phyloP scores from a whole-genome alignment of 2,113 vertebrate genomes.

The Eira barbara region DNA sequence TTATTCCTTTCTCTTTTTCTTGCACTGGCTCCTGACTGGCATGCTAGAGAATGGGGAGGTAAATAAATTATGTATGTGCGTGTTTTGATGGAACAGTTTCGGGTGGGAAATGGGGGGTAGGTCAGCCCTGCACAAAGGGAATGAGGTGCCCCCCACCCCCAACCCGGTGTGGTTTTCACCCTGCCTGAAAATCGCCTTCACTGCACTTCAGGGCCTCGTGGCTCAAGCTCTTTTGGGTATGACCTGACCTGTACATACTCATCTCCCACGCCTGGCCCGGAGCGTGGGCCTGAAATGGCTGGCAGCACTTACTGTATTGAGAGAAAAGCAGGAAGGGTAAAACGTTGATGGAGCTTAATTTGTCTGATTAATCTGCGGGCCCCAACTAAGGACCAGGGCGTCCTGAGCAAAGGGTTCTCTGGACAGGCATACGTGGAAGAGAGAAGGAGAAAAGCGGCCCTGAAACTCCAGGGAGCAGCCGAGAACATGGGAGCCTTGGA shows the following conservation, averaged over 20 bases:
- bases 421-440: background rate
- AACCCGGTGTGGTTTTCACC: background rate
- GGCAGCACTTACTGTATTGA: background rate
- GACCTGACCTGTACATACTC: background rate
- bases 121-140: background rate
- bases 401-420: slow-evolving; percentile 16
- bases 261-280: background rate
- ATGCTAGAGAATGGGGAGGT: slow-evolving; percentile 80
- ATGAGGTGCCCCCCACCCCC: background rate
- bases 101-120: background rate
- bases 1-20: slow-evolving; percentile 78
- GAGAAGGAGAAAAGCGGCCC: background rate
- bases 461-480: background rate
- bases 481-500: background rate
- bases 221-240: background rate
- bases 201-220: background rate
- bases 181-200: background rate
- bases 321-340: background rate
- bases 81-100: slow-evolving; percentile 55
- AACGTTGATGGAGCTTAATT: background rate
- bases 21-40: slow-evolving; percentile 74
- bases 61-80: slow-evolving; percentile 79
- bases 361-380: background rate
- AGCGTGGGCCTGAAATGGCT: background rate
- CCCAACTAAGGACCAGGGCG: background rate